Evolutionary conservation across 1,140 invertebrate genomes (phyloP), one percentile per base, ranked within the genome.

Genomic region (Lucilia sericata): DNA sequence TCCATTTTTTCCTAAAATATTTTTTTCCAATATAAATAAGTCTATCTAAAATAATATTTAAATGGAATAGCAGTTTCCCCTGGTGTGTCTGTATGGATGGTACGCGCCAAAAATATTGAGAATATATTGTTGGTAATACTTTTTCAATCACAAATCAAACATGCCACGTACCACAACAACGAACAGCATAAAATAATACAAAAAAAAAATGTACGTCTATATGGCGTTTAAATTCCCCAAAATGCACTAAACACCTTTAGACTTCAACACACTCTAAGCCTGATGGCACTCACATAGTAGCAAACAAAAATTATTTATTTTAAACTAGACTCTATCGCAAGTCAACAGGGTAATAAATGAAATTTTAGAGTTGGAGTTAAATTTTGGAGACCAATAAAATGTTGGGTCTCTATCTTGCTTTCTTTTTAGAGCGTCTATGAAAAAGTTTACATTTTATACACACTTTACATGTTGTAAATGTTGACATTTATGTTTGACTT

Each of bases 141-240:
- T 70, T 60, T 70, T 70, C 65, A 70, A 70, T 70, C 65, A 25
- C 65, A 70, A 70, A 70, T 70, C 65, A 70, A 70, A 70, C 21
- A 70, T 70, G 19, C 65, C 65, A 70, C 65, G 65, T 70, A 70
- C 7, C n/a, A 70, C 65, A 70, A 70, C 19, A 21, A 21, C 19
- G n/a, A n/a, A 21, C n/a, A 10, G n/a, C n/a, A n/a, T n/a, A n/a
- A n/a, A 21, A 9, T 2, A 10, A 21, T 1, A 21, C 21, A 17
- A n/a, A 0, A 17, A 60, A 17, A 0, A 17, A 30, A 60, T 60
- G 0, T 60, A 70, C 8, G 65, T 70, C n/a, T 70, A n/a, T 21
- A 25, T 70, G 7, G 8, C n/a, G 7, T 10, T 3, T 9, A 2
- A 21, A 70, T 70, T 70, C 65, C 65, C 65, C 65, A 25, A 8